These are phyloP conservation scores for Anorthoa munda DNA, from an alignment of 2,888 invertebrate species.

Conservation along the genomic window DNA sequence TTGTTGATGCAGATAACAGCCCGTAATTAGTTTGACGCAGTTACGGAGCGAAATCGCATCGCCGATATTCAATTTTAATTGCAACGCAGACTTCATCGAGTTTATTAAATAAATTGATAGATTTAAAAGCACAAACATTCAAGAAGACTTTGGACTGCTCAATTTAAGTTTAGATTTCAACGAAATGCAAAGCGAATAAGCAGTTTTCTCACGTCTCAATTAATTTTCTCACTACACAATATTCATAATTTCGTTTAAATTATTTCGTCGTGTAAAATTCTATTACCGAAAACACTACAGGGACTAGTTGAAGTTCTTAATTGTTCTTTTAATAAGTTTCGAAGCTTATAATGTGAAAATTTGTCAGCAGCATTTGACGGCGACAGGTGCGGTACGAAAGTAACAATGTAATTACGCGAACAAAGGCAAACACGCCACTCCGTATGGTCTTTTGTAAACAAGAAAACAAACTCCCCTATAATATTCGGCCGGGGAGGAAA, in stretches of 20 bases:
- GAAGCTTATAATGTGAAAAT: conserved; percentile 65
- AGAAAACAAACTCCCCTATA: conserved; percentile 74
- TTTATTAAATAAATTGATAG: conserved; percentile 24
- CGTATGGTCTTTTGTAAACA: conserved; percentile 77
- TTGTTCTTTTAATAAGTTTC: conserved; percentile 65
- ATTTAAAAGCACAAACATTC: not conserved
- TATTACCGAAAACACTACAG: conserved; percentile 44
- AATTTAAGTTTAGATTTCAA: conserved; percentile 6
- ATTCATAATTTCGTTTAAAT: conserved; percentile 29
- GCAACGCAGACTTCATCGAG: conserved; percentile 18
- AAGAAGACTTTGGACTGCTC: not conserved
- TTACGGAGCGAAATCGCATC: conserved; percentile 32
- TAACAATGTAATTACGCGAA: conserved; percentile 76
- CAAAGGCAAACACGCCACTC: conserved; percentile 72
- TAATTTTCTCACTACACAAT: conserved; percentile 30
- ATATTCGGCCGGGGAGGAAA: conserved; percentile 62
- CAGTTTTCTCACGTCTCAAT: conserved; percentile 21
- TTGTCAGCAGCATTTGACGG: conserved; percentile 69
- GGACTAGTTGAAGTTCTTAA: conserved; percentile 57
- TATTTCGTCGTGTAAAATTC: conserved; percentile 25
- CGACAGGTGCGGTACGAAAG: conserved; percentile 74
- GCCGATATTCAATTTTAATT: conserved; percentile 45
- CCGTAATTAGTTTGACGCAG: conserved; percentile 54
- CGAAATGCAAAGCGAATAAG: conserved; percentile 1
- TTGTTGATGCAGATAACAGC: conserved; percentile 57